phyloP scores from a whole-genome alignment of 2,113 vertebrate genomes.

The Trinectes maculatus region DNA sequence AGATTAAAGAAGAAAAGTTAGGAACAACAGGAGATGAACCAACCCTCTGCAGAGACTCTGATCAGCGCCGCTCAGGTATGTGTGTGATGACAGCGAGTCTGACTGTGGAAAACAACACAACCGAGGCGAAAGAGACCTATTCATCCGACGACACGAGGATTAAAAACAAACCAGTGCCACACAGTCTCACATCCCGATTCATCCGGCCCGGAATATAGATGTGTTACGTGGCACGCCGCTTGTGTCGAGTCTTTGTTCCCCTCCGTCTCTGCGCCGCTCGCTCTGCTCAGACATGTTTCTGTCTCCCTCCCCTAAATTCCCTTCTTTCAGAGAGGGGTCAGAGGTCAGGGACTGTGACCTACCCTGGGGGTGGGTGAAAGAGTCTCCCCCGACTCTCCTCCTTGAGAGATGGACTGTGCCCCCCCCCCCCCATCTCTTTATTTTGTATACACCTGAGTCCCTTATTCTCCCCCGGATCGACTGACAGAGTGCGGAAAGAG shows the following conservation, averaged over 20 bases:
- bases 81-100: background rate
- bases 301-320: slow-evolving; percentile 76
- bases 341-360: slow-evolving; percentile 77
- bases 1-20: slow-evolving; percentile 75
- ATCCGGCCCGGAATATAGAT: slow-evolving; percentile 28
- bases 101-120: slow-evolving; percentile 9
- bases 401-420: slow-evolving; percentile 52
- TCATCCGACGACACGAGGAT: too few species aligned
- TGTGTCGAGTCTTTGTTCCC: slow-evolving; percentile 60
- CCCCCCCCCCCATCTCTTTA: slow-evolving; percentile 70
- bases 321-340: slow-evolving; percentile 80
- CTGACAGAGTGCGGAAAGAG: slow-evolving; percentile 72
- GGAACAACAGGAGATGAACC: slow-evolving; percentile 72
- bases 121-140: background rate
- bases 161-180: too few species aligned
- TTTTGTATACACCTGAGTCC: slow-evolving; percentile 84
- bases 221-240: slow-evolving; percentile 26
- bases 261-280: slow-evolving; percentile 16
- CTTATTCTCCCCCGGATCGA: slow-evolving; percentile 61
- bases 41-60: slow-evolving; percentile 59
- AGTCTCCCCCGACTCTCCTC: slow-evolving; percentile 13
- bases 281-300: slow-evolving; percentile 77
- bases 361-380: slow-evolving; percentile 72
- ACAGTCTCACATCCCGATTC: too few species aligned
- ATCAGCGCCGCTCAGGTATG: slow-evolving; percentile 39